A percentile compares a stretch with the other conserved stretches of the same genome.
Conservation (phyloP, 2,797 vertebrate species). For the Pseudotriccus pelzelni region DNA sequence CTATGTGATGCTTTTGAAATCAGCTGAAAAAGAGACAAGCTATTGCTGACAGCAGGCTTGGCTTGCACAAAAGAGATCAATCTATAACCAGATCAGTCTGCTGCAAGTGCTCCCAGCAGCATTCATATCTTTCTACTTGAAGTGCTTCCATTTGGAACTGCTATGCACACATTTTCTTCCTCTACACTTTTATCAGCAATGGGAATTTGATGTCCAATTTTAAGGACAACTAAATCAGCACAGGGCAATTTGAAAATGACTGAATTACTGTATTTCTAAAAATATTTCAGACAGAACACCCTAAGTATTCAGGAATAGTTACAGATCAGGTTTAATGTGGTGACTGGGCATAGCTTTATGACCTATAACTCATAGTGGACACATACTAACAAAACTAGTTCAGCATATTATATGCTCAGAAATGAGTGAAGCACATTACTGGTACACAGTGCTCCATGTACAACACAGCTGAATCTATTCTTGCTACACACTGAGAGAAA, state of each 20-base stretch:
- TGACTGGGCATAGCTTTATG: background rate
- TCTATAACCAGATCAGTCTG: constrained; percentile 16
- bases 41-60: constrained; percentile 14
- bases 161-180: background rate
- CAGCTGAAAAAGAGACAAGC: background rate
- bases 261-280: background rate
- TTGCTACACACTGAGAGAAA: background rate
- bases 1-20: constrained; percentile 19
- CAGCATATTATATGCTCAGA: background rate
- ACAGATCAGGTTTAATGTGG: background rate
- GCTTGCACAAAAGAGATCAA: background rate
- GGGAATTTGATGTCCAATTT: background rate
- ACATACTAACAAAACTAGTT: background rate
- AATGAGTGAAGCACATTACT: background rate
- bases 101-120: background rate
- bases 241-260: background rate
- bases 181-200: background rate
- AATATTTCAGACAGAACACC: background rate
- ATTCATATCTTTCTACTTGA: constrained; percentile 12
- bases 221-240: background rate
- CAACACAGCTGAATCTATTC: background rate
- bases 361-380: background rate
- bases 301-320: background rate
- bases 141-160: constrained; percentile 25
- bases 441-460: background rate